Percentiles rank a stretch among this genome's conserved stretches.
phyloP scores from a whole-genome alignment of 2,797 vertebrate species.

The Gallirallus australis region DNA sequence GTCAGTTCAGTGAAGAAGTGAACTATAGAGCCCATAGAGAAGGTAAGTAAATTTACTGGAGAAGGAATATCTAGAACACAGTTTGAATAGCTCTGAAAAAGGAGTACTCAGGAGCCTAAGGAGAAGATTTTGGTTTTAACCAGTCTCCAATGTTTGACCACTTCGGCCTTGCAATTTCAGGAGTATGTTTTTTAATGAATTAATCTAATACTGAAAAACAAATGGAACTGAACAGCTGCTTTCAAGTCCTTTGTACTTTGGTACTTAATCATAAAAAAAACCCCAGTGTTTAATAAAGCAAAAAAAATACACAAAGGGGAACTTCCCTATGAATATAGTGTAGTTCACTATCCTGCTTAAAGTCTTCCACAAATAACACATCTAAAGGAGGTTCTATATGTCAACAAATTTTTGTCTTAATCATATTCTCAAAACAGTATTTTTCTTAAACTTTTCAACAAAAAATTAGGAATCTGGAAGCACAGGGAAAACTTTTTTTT shows the following conservation, averaged over 20 bases:
- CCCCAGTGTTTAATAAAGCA: neutral
- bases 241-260: neutral
- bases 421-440: neutral
- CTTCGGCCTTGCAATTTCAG: neutral
- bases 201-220: neutral
- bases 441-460: neutral
- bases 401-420: neutral
- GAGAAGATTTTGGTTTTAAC: neutral
- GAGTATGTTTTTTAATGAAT: neutral
- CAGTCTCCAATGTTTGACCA: neutral
- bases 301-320: neutral
- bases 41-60: neutral
- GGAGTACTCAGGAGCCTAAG: neutral
- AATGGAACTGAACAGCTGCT: neutral
- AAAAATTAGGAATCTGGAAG: neutral
- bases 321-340: neutral
- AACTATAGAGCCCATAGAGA: neutral
- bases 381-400: neutral
- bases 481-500: neutral
- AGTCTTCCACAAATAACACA: neutral
- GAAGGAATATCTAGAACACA: neutral
- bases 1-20: neutral
- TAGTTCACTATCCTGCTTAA: neutral
- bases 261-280: neutral
- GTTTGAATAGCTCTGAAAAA: neutral